Evolutionary conservation across 2,113 vertebrate genomes (phyloP).

Genomic region (Eulemur rufifrons): DNA sequence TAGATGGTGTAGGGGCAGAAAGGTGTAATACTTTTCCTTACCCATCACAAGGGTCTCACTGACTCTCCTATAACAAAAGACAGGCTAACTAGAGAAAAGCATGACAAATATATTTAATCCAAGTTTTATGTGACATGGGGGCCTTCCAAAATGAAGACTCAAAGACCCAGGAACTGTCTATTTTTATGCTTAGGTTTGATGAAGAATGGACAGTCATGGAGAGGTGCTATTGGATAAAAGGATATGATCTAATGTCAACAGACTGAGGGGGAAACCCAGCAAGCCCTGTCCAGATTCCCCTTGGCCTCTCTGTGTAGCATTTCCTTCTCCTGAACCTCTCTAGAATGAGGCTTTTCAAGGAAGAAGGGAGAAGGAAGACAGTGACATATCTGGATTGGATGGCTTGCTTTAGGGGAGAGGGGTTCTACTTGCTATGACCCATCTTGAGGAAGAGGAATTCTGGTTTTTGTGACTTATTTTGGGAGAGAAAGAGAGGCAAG

Average conservation of each 20-base stretch:
- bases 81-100: background rate
- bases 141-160: background rate
- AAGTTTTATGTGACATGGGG: background rate
- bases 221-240: background rate
- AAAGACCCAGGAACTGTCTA: background rate
- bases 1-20: background rate
- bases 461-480: background rate
- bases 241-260: background rate
- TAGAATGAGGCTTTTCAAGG: background rate
- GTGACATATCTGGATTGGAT: background rate
- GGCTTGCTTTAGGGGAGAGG: background rate
- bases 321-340: background rate
- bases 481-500: background rate
- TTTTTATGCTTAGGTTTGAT: background rate
- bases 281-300: background rate
- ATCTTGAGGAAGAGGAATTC: background rate
- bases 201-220: background rate
- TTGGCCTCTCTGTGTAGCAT: background rate
- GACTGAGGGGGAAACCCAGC: background rate
- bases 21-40: background rate
- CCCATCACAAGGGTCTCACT: background rate
- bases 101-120: background rate
- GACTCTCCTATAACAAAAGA: background rate
- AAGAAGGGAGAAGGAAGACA: background rate
- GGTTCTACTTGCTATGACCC: background rate